Base-by-base conservation (phyloP, 2,113 vertebrate species). In the Amazona guildingii region DNA sequence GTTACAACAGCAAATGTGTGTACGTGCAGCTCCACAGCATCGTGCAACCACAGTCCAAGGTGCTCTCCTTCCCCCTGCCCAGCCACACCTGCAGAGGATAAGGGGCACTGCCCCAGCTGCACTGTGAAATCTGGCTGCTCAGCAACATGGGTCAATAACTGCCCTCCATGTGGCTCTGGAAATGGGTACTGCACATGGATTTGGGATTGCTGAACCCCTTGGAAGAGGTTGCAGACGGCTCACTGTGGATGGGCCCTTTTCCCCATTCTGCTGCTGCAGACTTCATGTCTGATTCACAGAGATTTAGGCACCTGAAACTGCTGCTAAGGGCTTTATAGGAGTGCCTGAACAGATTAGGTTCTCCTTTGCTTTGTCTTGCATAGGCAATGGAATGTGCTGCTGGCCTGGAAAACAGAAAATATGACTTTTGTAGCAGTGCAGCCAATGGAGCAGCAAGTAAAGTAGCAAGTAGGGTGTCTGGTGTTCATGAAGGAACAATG, bases 181-280 rank as follows among this genome's bases (percentile, higher is more conserved):
- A 86, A 91, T 0, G 2, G 59, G n/a, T 31, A 35, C 11, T 3
- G 3, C 37, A 25, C 4, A 1, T 39, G 27, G 2, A 1, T 52
- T 77, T 85, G 37, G 27, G 63, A 44, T 69, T 55, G 69, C 64
- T 86, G 69, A 20, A 31, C 19, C 13, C 25, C 28, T 90, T 1
- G 1, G 62, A 81, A 70, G 39, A 69, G 17, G 33, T 23, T 72
- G 81, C 1, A 1, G 11, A 28, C 63, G 19, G 41, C 57, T 73
- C 1, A 17, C 9, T 35, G 31, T 37, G 35, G 35, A 43, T 72
- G 43, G 7, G 7, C 59, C 19, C 16, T 91, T 86, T 70, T 46
- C 25, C 24, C 25, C 17, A 10, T 37, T 18, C 27, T 1, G 3
- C 35, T 77, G 39, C 29, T 80, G 54, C 28, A 79, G 35, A 67